Base-by-base conservation (phyloP, 2,113 vertebrate species). In the Micromys minutus region DNA sequence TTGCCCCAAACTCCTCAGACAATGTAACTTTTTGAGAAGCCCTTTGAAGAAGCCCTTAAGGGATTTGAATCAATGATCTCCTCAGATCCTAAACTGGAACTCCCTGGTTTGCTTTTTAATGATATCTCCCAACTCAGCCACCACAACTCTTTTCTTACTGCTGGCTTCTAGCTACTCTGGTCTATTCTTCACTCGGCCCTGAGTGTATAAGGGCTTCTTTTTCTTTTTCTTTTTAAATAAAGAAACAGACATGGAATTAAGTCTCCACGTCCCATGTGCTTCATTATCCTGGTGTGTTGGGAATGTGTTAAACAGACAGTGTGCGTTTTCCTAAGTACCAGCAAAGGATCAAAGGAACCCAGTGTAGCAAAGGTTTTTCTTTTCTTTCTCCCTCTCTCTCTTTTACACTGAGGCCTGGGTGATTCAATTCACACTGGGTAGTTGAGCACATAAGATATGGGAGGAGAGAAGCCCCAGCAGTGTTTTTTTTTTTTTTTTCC, bases 401-500 rank as follows among this genome's bases (percentile, higher is more conserved):
- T 95, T 91, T 86, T 39, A 81, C 72, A 94, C 65, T 87, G 69
- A 97, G 72, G 94, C 97, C 67, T 97, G 85, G 96, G 61, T 67
- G 95, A 98, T 98, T 96, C 96, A 97, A 91, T 97, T 98, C 97
- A 97, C 94, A 94, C 97, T 96, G 90, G 91, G 97, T 97, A 97
- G 93, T 96, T 85, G 72, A 94, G 96, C 94, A 96, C 89, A 52
- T 96, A 97, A 96, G 90, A 97, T 97, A 98, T 94, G 92, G 94
- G 94, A 97, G 97, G 71, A 97, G 92, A 98, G 94, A 52, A 97
- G 71, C 92, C 98, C 95, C 96, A 97, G 65, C 96, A 88, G 93
- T 89, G 97, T 97, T 98, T 98, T 98, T 98, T 97, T 98, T 95
- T 98, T 98, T 98, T 98, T 97, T 98, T 95, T 98, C 97, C 96